Evolutionary conservation across 2,113 vertebrate genomes (phyloP), one percentile per base, ranked within the genome.

Genomic region (Lampris megalopsis): DNA sequence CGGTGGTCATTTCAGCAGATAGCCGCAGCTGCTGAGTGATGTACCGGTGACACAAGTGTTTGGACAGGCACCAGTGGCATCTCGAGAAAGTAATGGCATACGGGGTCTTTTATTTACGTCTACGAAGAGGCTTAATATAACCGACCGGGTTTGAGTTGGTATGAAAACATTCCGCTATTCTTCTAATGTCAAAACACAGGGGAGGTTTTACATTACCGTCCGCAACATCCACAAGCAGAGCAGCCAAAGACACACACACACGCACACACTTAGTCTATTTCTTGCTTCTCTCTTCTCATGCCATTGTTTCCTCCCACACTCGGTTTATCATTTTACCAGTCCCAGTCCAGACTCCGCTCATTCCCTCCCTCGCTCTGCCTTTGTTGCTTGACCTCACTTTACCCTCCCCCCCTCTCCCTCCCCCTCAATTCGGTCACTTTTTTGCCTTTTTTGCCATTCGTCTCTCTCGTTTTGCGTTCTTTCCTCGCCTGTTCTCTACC

Each of bases 131-230:
- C 37, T 65, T 84, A 48, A 84, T 86, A 71, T 50, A 76, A 81
- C 74, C 42, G 57, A 65, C 82, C 84, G 82, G 70, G 50, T 76
- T 71, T 73, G 72, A 76, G 38, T 62, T 77, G 73, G 79, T 82
- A 77, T 79, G 65, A 88, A 86, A 68, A 77, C 63, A 3, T 90
- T 90, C 77, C 87, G 88, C 85, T 86, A 77, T 79, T 89, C 89
- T 84, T 83, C 69, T 72, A 71, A 83, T 89, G 87, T 91, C 89
- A 91, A 91, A 91, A 92, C 91, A 92, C 78, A 86, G 79, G 72
- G 71, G 74, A 77, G 79, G 86, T 83, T 84, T 92, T 86, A 67
- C 56, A 71, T 91, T 90, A 91, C 90, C 64, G 1, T 81, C 85
- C 82, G 35, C 59, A 74, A 81, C 74, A 79, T 88, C 88, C 71